Conservation (phyloP, 1,140 invertebrate species). For the Tetramorium simillimum region DNA sequence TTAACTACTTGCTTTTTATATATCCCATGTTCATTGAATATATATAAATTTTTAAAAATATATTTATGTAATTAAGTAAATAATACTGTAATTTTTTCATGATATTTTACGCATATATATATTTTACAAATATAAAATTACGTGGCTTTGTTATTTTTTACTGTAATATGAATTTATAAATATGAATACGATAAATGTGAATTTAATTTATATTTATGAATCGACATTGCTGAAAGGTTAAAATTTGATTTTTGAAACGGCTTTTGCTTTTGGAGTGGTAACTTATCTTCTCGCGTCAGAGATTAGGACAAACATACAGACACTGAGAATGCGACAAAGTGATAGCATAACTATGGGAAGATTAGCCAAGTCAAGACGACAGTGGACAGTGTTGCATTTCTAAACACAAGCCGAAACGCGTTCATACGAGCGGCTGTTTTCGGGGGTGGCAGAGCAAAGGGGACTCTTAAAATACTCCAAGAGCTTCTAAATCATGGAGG, state of each 20-base stretch:
- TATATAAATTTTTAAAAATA: neutral
- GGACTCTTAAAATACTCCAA: conserved; percentile 85
- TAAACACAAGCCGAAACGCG: conserved; percentile 52
- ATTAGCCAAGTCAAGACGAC: conserved; percentile 51
- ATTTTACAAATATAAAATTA: neutral
- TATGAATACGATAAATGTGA: neutral
- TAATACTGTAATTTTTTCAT: neutral
- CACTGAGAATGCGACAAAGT: conserved; percentile 1
- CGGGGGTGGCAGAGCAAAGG: conserved; percentile 72
- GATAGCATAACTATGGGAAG: conserved; percentile 35
- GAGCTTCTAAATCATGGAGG: conserved; percentile 85
- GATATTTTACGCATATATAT: neutral
- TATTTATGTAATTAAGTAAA: neutral
- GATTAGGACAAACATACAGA: conserved; percentile 12
- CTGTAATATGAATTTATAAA: neutral
- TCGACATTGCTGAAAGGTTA: neutral
- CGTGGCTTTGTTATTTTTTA: neutral
- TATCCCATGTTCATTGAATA: neutral
- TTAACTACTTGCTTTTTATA: neutral
- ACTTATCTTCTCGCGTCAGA: neutral
- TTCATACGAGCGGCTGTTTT: conserved; percentile 70
- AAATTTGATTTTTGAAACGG: neutral
- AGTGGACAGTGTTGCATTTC: conserved; percentile 65
- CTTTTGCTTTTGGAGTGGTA: neutral
- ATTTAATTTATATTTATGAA: neutral